Conservation (phyloP, 2,888 invertebrate genomes). For the Agrotis ipsilon region DNA sequence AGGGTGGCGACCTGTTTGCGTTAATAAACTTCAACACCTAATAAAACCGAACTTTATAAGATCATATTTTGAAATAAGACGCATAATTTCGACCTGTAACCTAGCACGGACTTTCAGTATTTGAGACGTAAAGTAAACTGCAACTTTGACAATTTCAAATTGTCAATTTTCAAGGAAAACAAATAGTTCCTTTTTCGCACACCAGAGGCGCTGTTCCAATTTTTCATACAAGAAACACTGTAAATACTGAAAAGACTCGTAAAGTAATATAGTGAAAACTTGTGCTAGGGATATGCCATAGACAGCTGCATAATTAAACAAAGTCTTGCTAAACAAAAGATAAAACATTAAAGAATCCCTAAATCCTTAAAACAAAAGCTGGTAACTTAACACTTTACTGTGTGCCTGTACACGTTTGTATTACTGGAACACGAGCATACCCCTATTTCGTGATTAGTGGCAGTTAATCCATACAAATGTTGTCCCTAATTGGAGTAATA, state of each 20-base stretch:
- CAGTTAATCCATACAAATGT: conserved; percentile 71
- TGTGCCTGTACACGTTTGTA: conserved; percentile 9
- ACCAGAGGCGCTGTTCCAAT: too few relatives aligned
- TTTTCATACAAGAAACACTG: too few relatives aligned
- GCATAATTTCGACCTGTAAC: background rate
- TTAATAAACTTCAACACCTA: too few relatives aligned
- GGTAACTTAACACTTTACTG: background rate
- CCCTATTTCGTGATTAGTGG: conserved; percentile 64
- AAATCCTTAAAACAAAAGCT: background rate
- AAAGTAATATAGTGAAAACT: too few relatives aligned
- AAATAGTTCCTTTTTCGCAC: too few relatives aligned
- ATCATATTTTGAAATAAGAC: background rate
- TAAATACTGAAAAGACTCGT: too few relatives aligned
- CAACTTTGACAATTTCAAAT: too few relatives aligned
- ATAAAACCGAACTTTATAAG: background rate
- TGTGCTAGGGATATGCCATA: too few relatives aligned
- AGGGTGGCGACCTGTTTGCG: too few relatives aligned
- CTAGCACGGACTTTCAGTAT: too few relatives aligned
- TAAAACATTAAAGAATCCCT: background rate
- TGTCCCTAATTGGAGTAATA: conserved; percentile 73
- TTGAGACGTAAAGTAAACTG: too few relatives aligned
- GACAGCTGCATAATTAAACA: background rate
- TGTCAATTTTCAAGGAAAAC: too few relatives aligned
- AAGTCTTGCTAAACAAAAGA: background rate
- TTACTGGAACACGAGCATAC: conserved; percentile 35